Evolutionary conservation across 2,113 vertebrate genomes (phyloP), one percentile per base, ranked within the genome.

Genomic region (Cryptoleucopteryx plumbea): DNA sequence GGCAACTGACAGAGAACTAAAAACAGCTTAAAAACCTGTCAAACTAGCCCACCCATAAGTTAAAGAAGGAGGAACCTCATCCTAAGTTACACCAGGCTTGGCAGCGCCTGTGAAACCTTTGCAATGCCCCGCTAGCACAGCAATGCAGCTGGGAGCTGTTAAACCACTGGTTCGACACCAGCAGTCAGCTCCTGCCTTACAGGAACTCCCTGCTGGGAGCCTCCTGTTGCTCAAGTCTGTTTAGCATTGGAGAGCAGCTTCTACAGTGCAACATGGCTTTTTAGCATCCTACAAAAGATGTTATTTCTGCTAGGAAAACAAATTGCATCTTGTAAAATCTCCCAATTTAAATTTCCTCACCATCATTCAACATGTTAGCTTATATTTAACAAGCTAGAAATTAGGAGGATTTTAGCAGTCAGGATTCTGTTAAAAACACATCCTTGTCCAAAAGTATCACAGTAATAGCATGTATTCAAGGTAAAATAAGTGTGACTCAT

Each of bases 321-420:
- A n/a, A n/a, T n/a, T n/a, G n/a, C n/a, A 29, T 9, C 40, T 52
- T 31, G 8, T 32, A 61, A 73, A 67, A 34, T n/a, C 21, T 22
- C 13, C 16, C 38, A 10, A 3, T 36, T 50, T 29, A 59, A 74
- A 42, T 86, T 74, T 66, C 32, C 79, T 59, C 20, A 43, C 23
- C n/a, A 16, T 40, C 16, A 22, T 43, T 66, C 50, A 86, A 10
- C 0, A 0, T 10, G 15, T 10, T 70, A 62, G 1, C 2, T 72
- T 45, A 17, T 20, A 34, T 58, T 84, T 55, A 58, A 34, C 27
- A 48, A 88, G 47, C 4, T 29, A 59, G n/a, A 59, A 65, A 47
- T 36, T 29, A 23, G 10, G 22, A 93, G 47, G 12, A 71, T 22
- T 74, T 83, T 53, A 78, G 29, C 13, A 71, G 53, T 19, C 15